These are phyloP conservation scores for Sinhomidia bicolor DNA, from an alignment of 2,888 invertebrate species.

Conservation along the genomic window DNA sequence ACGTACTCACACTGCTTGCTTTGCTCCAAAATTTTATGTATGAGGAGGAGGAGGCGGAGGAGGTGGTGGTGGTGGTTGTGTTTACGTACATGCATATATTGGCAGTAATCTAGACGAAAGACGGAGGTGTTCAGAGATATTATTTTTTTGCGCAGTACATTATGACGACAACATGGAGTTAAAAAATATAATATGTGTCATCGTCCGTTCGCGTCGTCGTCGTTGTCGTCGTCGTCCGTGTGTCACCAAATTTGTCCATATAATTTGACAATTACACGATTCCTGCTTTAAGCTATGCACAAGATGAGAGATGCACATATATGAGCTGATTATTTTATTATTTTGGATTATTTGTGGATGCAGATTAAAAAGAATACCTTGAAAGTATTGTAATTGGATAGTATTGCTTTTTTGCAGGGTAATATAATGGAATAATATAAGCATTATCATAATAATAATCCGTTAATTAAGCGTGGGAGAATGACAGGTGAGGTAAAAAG, in stretches of 20 bases:
- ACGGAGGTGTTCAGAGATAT: conserved; percentile 43
- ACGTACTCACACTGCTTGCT: no score
- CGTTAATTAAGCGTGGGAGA: conserved; percentile 40
- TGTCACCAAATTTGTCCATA: conserved; percentile 51
- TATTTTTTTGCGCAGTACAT: conserved; percentile 38
- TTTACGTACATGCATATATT: conserved; percentile 42
- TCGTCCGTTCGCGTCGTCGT: no score
- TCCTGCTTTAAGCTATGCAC: conserved; percentile 17
- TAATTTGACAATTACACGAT: conserved; percentile 30
- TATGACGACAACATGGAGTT: conserved; percentile 16
- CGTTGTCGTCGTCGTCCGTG: no score
- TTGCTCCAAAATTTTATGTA: conserved; percentile 34
- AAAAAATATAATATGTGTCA: conserved; percentile 36
- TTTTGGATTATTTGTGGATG: not conserved
- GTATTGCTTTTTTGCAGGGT: not conserved
- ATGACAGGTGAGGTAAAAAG: not conserved
- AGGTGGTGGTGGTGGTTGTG: conserved; percentile 47
- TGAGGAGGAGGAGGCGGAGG: conserved; percentile 37
- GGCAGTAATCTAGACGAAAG: not conserved
- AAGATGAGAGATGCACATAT: no score
- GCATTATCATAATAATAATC: conserved; percentile 2
- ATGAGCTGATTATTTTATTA: no score
- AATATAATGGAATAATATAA: not conserved
- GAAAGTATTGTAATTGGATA: not conserved
- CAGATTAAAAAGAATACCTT: conserved; percentile 25